Percentiles rank a stretch among this genome's conserved stretches.
phyloP scores from a whole-genome alignment of 2,797 vertebrate genomes.

The Lepilemur ruficaudatus region DNA sequence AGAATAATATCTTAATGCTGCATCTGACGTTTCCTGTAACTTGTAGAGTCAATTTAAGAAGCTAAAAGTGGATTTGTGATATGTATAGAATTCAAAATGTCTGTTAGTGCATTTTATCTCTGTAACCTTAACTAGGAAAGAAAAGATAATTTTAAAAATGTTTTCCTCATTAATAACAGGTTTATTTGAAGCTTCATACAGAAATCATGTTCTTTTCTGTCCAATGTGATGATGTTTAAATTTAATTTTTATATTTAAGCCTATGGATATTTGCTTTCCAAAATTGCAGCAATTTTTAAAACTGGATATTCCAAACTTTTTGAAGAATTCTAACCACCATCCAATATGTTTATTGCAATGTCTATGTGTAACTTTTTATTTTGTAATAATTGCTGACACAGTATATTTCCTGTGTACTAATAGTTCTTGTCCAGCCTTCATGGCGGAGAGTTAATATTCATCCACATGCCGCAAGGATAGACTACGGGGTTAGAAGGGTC shows the following conservation, averaged over 20 bases:
- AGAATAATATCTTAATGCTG: conserved; percentile 4
- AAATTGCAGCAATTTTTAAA: not conserved
- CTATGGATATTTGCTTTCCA: not conserved
- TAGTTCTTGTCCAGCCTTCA: not conserved
- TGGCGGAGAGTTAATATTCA: not conserved
- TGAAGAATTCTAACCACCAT: not conserved
- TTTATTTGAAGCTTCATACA: not conserved
- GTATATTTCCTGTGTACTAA: not conserved
- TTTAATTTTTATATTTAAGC: not conserved
- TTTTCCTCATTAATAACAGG: not conserved
- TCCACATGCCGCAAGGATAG: rapidly evolving
- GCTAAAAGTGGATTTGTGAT: not conserved
- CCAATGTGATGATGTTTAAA: not conserved
- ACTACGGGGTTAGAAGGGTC: not conserved
- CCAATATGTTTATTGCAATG: not conserved
- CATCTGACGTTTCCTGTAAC: not conserved
- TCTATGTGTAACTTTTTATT: not conserved
- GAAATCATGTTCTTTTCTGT: not conserved
- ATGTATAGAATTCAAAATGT: not conserved
- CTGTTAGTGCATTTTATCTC: not conserved
- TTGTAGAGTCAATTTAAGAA: not conserved
- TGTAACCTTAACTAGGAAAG: not conserved
- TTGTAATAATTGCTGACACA: not conserved
- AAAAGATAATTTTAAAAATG: not conserved
- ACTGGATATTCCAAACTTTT: not conserved